These are phyloP conservation scores for Limosa lapponica DNA, from an alignment of 2,797 vertebrate species.

Conservation along the genomic window DNA sequence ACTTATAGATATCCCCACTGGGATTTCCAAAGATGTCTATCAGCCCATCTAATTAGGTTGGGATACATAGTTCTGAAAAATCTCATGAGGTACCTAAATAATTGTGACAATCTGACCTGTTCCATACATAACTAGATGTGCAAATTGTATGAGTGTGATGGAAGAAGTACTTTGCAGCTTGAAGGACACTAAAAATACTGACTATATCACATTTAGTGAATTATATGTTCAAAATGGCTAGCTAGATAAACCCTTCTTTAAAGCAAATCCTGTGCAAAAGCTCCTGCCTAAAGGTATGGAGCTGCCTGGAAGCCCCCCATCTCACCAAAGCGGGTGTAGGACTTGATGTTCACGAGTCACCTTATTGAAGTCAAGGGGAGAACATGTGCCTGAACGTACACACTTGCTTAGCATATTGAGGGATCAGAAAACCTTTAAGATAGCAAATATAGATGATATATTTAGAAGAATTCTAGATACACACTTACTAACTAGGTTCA, in stretches of 20 bases:
- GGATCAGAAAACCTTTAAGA: neutral
- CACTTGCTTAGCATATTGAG: neutral
- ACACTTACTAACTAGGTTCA: neutral
- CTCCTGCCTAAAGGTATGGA: neutral
- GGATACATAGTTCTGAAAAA: neutral
- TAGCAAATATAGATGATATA: neutral
- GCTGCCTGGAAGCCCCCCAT: neutral
- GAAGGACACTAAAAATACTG: neutral
- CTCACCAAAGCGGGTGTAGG: neutral
- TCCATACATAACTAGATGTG: neutral
- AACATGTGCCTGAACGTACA: neutral
- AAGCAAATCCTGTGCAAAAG: neutral
- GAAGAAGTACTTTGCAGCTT: neutral
- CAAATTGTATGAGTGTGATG: neutral
- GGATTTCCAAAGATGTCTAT: neutral
- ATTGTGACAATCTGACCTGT: neutral
- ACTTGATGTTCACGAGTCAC: rapidly evolving
- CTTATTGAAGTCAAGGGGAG: neutral
- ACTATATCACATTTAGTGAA: neutral
- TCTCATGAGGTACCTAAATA: neutral
- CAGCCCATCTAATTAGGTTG: neutral
- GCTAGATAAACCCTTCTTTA: neutral
- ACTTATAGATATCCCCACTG: neutral
- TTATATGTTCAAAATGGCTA: neutral
- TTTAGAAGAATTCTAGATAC: neutral